Conservation (phyloP, 2,888 invertebrate species). For the Phalangium opilio region DNA sequence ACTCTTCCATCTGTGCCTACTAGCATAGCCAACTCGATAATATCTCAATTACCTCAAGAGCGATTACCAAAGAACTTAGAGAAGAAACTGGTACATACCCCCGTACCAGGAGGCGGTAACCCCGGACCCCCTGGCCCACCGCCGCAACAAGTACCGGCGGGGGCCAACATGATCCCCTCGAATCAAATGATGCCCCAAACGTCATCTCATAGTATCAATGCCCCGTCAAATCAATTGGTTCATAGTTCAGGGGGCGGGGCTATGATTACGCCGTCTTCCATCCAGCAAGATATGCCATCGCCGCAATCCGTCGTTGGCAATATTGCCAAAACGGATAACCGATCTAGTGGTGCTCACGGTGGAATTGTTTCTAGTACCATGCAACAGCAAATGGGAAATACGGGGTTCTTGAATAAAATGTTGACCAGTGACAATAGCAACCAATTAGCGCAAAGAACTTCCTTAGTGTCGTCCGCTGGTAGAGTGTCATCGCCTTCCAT, state of each 20-base stretch:
- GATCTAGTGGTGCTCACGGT: not conserved
- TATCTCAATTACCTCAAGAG: constrained; percentile 42
- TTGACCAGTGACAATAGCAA: constrained; percentile 1
- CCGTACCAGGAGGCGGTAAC: constrained; percentile 7
- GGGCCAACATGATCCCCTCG: not conserved
- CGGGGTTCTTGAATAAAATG: constrained; percentile 1
- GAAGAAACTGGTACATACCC: constrained; percentile 23
- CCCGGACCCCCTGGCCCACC: not conserved
- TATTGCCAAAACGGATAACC: too few relatives aligned
- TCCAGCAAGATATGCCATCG: constrained; percentile 5
- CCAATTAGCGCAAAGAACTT: not conserved
- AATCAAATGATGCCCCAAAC: too few relatives aligned
- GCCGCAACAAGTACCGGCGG: not conserved
- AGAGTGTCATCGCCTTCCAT: not conserved
- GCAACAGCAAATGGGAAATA: not conserved
- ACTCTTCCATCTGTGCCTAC: constrained; percentile 18
- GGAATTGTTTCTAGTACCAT: not conserved
- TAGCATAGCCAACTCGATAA: constrained; percentile 17
- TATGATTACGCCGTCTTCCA: constrained; percentile 4
- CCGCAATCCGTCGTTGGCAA: too few relatives aligned
- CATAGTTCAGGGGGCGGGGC: constrained; percentile 5
- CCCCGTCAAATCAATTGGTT: constrained; percentile 6
- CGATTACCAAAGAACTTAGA: constrained; percentile 28
- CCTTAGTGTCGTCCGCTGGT: not conserved
- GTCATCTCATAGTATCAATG: not conserved